phyloP scores from a whole-genome alignment of 2,888 invertebrate genomes.

The Microctonus brassicae region DNA sequence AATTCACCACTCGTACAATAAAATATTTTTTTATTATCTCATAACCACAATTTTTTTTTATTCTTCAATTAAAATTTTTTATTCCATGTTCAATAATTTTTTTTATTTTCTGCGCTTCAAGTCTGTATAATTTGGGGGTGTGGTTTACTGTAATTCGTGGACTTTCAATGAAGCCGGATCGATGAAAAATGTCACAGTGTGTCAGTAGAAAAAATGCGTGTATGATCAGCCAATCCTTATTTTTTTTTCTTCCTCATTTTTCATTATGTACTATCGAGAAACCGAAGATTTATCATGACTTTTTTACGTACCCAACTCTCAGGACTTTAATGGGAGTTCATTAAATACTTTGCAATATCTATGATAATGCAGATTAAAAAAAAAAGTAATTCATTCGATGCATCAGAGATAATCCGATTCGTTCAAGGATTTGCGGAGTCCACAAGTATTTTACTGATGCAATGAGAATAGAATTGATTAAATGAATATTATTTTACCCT shows the following conservation, averaged over 20 bases:
- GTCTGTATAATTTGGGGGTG: neutral
- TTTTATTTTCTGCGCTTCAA: too few species aligned
- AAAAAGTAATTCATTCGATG: neutral
- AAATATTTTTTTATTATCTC: neutral
- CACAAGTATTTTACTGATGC: neutral
- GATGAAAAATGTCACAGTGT: neutral
- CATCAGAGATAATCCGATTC: neutral
- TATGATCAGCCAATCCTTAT: slow-evolving; percentile 1
- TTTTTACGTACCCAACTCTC: neutral
- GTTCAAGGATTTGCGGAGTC: neutral
- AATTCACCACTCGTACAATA: neutral
- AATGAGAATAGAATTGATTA: neutral
- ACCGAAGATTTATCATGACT: neutral
- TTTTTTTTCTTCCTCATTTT: too few species aligned
- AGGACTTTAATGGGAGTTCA: neutral
- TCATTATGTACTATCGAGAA: neutral
- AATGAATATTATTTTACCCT: too few species aligned
- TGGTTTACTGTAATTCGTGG: neutral
- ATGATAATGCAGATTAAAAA: slow-evolving; percentile 14
- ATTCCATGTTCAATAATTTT: too few species aligned
- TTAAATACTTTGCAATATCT: slow-evolving; percentile 1
- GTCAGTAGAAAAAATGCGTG: neutral
- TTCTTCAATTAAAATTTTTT: too few species aligned
- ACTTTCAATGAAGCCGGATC: neutral
- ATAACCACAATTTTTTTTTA: neutral